Evolutionary conservation across 2,888 invertebrate genomes (phyloP), one percentile per base, ranked within the genome.

Genomic region (Panzeria rudis): DNA sequence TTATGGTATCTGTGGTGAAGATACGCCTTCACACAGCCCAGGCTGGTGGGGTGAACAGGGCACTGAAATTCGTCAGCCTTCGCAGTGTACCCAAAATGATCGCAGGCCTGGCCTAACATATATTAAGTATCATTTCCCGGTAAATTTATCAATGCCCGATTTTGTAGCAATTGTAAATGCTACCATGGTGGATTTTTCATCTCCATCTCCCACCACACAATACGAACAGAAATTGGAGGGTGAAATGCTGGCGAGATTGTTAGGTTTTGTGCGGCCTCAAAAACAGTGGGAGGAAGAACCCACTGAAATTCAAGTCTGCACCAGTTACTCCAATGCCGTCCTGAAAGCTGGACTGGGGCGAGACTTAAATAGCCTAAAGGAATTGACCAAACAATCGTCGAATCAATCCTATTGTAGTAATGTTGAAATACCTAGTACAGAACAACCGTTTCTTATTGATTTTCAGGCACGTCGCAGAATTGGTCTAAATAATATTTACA

Each of bases 21-120:
- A 97, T 89, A 96, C 96, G 25, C 96, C 96, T 0, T 96, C 96
- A 9, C 96, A 96, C 90, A 95, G 95, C 87, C 95, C 96, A 0
- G 97, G 97, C 0, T 98, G 98, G 98, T 98, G 98, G 98, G 97
- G 97, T 3, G 93, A 95, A 0, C 95, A 96, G 83, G 97, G 97
- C 23, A 95, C 95, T 0, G 96, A 96, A 92, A 95, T 97, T 32
- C 94, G 94, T 0, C 93, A 93, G 50, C 95, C 97, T 0, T 95
- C 96, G 38, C 95, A 97, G 90, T 98, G 98, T 90, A 95, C 97
- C 80, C 93, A 94, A 69, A 93, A 95, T 87, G 97, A 97, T 91
- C 95, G 95, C 86, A 94, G 97, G 29, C 97, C 98, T 0, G 98
- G 98, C 0, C 93, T 98, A 3, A 98, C 98, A 0, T 97, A 97